Conservation (phyloP, 2,797 vertebrate species). For the Liasis olivaceus region DNA sequence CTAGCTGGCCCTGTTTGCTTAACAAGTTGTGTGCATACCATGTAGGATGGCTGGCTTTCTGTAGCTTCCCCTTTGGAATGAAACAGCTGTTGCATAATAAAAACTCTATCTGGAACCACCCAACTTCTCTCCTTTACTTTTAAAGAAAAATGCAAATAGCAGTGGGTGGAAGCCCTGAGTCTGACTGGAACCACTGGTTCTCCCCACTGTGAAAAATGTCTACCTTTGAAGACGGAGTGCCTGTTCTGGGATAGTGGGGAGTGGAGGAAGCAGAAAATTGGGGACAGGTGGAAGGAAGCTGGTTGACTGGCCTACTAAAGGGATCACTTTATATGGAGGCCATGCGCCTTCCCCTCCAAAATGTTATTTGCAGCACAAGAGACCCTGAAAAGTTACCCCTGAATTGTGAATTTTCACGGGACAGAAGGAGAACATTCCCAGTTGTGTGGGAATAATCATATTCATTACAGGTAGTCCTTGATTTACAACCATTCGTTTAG, state of each 20-base stretch:
- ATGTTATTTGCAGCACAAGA: no score
- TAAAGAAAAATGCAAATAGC: not conserved
- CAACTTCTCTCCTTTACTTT: not conserved
- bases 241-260: not conserved
- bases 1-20: not conserved
- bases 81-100: not conserved
- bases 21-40: not conserved
- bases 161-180: not conserved
- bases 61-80: not conserved
- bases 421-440: no score
- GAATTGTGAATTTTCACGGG: no score
- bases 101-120: not conserved
- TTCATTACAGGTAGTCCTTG: no score
- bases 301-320: no score
- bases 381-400: no score
- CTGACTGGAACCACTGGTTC: not conserved
- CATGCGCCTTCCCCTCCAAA: no score
- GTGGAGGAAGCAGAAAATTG: not conserved
- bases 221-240: not conserved
- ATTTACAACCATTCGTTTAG: no score
- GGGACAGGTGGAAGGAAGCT: not conserved
- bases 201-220: not conserved
- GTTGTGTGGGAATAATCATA: no score
- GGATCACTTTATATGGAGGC: no score
- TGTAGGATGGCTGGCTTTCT: not conserved